A percentile compares a stretch with the other conserved stretches of the same genome.
Evolutionary conservation across 2,113 vertebrate genomes (phyloP).

Genomic region (Muscicapa adusta): DNA sequence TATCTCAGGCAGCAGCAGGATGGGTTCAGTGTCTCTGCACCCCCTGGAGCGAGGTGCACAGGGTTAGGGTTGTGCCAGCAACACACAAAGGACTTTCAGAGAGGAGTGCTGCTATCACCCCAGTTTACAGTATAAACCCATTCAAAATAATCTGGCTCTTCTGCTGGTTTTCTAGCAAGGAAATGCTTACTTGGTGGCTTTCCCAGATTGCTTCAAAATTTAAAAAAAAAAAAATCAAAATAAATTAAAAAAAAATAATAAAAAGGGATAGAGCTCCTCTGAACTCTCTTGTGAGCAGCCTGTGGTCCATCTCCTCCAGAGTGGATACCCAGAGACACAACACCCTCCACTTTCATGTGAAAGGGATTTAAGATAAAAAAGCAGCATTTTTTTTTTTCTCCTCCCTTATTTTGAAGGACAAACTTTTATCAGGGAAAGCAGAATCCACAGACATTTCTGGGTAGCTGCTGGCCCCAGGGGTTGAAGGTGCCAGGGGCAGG

Average conservation of each 20-base stretch:
- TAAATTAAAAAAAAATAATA: no score
- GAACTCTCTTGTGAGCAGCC: neutral
- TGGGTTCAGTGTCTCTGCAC: neutral
- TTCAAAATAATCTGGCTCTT: neutral
- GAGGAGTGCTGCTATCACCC: neutral
- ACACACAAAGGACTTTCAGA: neutral
- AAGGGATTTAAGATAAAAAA: neutral
- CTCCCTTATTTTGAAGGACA: neutral
- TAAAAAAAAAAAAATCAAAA: neutral
- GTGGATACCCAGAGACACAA: neutral
- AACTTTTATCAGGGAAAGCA: neutral
- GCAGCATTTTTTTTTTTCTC: neutral
- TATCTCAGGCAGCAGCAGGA: neutral
- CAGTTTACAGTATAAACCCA: neutral
- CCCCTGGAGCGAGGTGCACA: neutral
- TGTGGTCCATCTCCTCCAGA: neutral
- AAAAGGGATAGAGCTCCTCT: neutral
- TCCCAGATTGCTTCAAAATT: neutral
- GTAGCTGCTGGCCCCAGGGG: neutral
- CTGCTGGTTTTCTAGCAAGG: neutral
- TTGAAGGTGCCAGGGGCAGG: neutral
- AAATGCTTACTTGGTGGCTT: neutral
- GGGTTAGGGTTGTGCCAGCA: neutral
- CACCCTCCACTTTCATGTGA: rapidly evolving
- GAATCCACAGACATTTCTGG: neutral